Evolutionary conservation across 2,797 vertebrate species (phyloP), one percentile per base, ranked within the genome.

Genomic region (Fistularia tabacaria): DNA sequence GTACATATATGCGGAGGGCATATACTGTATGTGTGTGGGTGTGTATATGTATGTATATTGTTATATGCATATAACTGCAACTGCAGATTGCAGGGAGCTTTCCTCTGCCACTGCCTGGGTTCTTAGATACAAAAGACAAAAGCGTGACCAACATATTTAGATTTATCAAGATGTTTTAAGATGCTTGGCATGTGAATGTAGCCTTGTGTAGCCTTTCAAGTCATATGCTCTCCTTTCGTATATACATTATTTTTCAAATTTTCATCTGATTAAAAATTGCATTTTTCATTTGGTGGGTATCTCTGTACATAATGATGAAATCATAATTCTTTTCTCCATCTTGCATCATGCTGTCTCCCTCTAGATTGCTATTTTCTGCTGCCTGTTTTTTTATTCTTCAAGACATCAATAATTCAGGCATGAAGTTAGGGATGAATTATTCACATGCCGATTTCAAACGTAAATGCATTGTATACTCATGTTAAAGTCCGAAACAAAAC

Each of bases 341-440:
- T 89, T 88, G 86, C 87, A 83, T 91, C 88, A 89, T 63, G 57
- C 66, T 64, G 60, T 54, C 64, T 69, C 66, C 65, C 70, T 71
- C 59, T 10, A 68, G 66, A 74, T 55, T 60, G 64, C 76, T 67
- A 64, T 76, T 85, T 81, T 77, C 74, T 80, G 64, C 64, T 71
- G 84, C 70, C 65, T 73, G 62, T 76, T 71, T 77, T 69, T 73
- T 36, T 54, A 73, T 83, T 88, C 80, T 82, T 75, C 73, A 58
- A 72, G 61, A 71, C 72, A 86, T 92, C 83, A 91, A 90, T 91
- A 88, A 91, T 91, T 90, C 88, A 91, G 61, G 49, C 66, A 67
- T 76, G 78, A 83, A 85, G 77, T 84, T 70, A 58, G 73, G 74
- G 67, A 85, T 88, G 78, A 88, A 88, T 89, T 80, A 89, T 89